These are phyloP conservation scores for Octomys mimax DNA, from an alignment of 2,797 vertebrate genomes.

Conservation along the genomic window DNA sequence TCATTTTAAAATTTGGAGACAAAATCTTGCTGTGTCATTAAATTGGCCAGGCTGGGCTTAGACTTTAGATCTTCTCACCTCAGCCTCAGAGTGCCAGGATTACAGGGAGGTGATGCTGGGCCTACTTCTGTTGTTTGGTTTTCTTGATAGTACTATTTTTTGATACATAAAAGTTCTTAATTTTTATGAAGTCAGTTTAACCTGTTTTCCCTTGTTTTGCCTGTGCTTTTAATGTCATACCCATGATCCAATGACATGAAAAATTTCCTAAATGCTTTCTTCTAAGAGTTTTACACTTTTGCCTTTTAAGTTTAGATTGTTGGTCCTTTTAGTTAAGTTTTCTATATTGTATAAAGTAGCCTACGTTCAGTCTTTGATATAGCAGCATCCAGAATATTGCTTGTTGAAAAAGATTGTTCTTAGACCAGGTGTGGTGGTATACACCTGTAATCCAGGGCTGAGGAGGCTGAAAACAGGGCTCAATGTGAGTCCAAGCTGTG, in stretches of 20 bases:
- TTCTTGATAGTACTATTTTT: background rate
- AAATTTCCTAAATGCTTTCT: background rate
- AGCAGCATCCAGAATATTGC: background rate
- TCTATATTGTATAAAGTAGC: background rate
- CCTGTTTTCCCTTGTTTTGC: background rate
- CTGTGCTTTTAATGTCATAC: background rate
- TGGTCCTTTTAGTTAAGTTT: conserved; percentile 1
- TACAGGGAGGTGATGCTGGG: background rate
- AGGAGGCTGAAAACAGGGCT: too few species aligned
- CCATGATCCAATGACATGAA: background rate
- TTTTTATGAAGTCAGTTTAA: background rate
- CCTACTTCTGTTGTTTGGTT: background rate
- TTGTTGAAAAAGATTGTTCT: conserved; percentile 42
- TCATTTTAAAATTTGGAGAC: background rate
- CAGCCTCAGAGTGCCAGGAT: background rate
- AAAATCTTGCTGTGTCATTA: background rate
- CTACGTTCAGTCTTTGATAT: background rate
- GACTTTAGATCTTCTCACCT: background rate
- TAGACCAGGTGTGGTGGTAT: too few species aligned
- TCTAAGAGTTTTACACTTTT: conserved; percentile 9
- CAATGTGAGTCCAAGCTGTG: too few species aligned
- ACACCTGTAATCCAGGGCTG: too few species aligned
- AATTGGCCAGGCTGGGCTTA: background rate
- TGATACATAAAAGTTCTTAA: background rate
- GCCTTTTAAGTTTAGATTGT: conserved; percentile 4